Evolutionary conservation across 2,797 vertebrate genomes (phyloP), one percentile per base, ranked within the genome.

Genomic region (Sebastes steindachneri): DNA sequence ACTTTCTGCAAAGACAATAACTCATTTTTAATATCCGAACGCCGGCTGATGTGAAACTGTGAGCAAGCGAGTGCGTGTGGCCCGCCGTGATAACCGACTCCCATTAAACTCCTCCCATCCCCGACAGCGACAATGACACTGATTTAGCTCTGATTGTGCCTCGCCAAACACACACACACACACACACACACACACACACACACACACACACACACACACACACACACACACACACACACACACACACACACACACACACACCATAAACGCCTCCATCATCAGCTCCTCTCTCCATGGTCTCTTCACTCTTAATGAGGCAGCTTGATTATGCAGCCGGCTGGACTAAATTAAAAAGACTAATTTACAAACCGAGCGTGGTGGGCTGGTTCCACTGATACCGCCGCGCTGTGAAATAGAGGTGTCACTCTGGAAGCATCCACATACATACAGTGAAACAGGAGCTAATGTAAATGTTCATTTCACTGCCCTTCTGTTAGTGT

Each of bases 321-420:
- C 75, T 41, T 87, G 69, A 86, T 90, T 82, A 88, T 75, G 75
- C 85, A 70, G 79, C 78, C 80, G 74, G 79, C 86, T 87, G 86
- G 88, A 89, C 90, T 82, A 75, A 77, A 90, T 92, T 87, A 89
- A 87, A 92, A 83, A 73, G 48, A 77, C 73, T 89, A 41, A 85
- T 93, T 92, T 87, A 89, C 63, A 90, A 89, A 79, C 78, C 2
- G n/a, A 86, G 81, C 53, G 29, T 55, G 73, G 68, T 48, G 82
- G 54, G 82, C 84, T 75, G 82, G 48, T 83, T 60, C 2, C 3
- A 33, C 80, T 64, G 89, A 86, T 80, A 79, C 33, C 5, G 14
- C 57, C 10, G 3, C 21, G 68, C 71, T 68, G 57, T 37, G 73
- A 68, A 67, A 57, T 33, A 63, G 59, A 77, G 25, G 60, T 31